Conservation (phyloP, 2,113 vertebrate species). For the Lophura nycthemera region DNA sequence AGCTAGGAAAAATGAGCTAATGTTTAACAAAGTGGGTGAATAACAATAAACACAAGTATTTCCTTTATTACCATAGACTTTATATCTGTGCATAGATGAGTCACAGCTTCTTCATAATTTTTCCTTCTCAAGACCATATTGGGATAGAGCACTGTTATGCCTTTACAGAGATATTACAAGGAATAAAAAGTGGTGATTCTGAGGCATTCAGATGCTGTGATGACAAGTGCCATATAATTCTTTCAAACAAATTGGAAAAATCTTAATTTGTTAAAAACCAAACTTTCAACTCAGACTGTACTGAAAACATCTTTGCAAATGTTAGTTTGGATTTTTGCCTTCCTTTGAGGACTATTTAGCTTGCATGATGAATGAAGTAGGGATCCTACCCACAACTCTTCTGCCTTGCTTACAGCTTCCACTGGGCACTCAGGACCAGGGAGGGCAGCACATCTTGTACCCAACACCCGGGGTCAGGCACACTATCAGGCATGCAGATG, state of each 20-base stretch:
- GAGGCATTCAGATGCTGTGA: not conserved
- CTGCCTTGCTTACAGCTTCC: rapidly evolving
- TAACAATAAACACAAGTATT: conserved; percentile 33
- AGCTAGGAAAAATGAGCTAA: conserved; percentile 38
- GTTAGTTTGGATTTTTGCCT: not conserved
- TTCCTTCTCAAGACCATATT: not conserved
- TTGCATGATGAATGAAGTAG: not conserved
- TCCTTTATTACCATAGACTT: not conserved
- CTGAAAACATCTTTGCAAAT: not conserved
- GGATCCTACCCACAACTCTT: not conserved
- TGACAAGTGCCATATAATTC: not conserved
- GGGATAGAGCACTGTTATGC: not conserved
- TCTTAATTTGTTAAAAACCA: not conserved
- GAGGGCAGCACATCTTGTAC: not conserved
- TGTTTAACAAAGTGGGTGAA: conserved; percentile 24
- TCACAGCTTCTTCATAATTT: not conserved
- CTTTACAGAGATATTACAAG: not conserved
- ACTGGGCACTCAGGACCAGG: not conserved
- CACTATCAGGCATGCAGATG: not conserved
- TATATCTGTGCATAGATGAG: not conserved
- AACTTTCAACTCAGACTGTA: not conserved
- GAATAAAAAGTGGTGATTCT: not conserved
- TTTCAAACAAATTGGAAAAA: not conserved
- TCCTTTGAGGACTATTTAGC: not conserved
- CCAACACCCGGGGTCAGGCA: not conserved